Percentiles rank a stretch among this genome's conserved stretches.
Conservation (phyloP, 2,888 invertebrate species). For the Sialis lutaria region DNA sequence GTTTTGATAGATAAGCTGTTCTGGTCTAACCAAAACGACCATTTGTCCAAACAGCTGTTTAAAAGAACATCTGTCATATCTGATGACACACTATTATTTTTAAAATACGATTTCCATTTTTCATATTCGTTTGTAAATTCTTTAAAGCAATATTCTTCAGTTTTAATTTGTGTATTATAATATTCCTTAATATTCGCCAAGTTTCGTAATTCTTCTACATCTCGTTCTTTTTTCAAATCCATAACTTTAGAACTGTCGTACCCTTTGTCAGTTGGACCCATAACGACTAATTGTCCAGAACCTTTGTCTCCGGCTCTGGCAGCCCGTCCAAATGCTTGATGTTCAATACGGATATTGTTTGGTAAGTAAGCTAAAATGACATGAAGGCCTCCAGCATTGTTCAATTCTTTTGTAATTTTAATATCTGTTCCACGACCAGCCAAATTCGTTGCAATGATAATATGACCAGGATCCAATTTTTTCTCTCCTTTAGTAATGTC, state of each 20-base stretch:
- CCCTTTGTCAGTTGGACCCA: neutral
- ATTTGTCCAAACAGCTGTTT: slow-evolving; percentile 12
- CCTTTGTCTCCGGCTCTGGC: slow-evolving; percentile 21
- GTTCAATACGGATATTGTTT: slow-evolving; percentile 19
- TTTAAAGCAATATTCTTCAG: slow-evolving; percentile 13
- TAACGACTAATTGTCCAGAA: slow-evolving; percentile 15
- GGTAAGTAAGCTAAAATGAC: slow-evolving; percentile 23
- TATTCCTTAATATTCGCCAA: slow-evolving; percentile 12
- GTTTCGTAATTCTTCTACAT: slow-evolving; percentile 11
- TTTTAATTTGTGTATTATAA: slow-evolving; percentile 11
- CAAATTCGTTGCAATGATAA: slow-evolving; percentile 22
- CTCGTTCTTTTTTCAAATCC: slow-evolving; percentile 11
- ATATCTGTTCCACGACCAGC: slow-evolving; percentile 24
- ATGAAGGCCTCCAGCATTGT: slow-evolving; percentile 19
- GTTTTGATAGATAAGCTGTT: slow-evolving; percentile 7
- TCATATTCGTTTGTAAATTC: slow-evolving; percentile 11
- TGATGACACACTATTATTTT: slow-evolving; percentile 2
- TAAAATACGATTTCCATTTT: slow-evolving; percentile 5
- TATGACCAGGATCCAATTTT: slow-evolving; percentile 10
- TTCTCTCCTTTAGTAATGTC: slow-evolving; percentile 4
- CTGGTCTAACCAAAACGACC: slow-evolving; percentile 15
- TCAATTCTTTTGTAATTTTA: slow-evolving; percentile 13
- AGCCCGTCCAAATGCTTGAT: slow-evolving; percentile 23
- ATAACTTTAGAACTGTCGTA: slow-evolving; percentile 8
- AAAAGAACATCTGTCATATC: slow-evolving; percentile 11